These are phyloP conservation scores for Shargacucullia verbasci DNA, from an alignment of 2,888 invertebrate species.

Conservation along the genomic window DNA sequence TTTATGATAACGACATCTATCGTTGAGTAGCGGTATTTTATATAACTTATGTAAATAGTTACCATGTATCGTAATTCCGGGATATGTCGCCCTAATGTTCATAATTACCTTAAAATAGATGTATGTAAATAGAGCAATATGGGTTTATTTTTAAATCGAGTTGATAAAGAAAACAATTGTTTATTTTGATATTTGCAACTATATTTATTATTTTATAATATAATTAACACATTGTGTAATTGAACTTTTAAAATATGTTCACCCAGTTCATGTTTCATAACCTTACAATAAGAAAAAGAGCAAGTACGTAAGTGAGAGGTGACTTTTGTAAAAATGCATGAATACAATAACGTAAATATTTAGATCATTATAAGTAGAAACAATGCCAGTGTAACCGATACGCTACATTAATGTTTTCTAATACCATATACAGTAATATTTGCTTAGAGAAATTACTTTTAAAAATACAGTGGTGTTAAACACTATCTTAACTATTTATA, in stretches of 20 bases:
- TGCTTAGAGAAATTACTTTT: conserved; percentile 36
- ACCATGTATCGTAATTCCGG: too few species aligned
- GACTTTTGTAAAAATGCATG: conserved; percentile 29
- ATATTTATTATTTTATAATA: conserved; percentile 26
- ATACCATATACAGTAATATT: conserved; percentile 27
- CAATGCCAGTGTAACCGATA: too few species aligned
- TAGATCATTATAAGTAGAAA: too few species aligned
- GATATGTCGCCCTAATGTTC: too few species aligned
- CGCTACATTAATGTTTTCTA: conserved; percentile 23
- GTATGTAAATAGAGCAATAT: too few species aligned
- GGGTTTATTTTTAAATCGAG: too few species aligned
- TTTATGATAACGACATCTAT: conserved; percentile 66
- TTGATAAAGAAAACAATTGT: conserved; percentile 1
- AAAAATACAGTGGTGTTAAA: conserved; percentile 43
- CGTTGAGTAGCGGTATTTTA: conserved; percentile 58
- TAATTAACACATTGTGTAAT: conserved; percentile 27
- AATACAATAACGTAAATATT: too few species aligned
- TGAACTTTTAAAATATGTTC: conserved; percentile 33
- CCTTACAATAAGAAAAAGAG: conserved; percentile 18
- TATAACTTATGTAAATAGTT: too few species aligned
- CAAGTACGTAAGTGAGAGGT: conserved; percentile 2
- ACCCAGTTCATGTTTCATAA: conserved; percentile 24
- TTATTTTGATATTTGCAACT: conserved; percentile 1
- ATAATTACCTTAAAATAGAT: too few species aligned
- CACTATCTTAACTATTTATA: conserved; percentile 39